Percentiles rank a stretch among this genome's conserved stretches.
phyloP scores from a whole-genome alignment of 2,797 vertebrate species.

The Clarias fuscus region DNA sequence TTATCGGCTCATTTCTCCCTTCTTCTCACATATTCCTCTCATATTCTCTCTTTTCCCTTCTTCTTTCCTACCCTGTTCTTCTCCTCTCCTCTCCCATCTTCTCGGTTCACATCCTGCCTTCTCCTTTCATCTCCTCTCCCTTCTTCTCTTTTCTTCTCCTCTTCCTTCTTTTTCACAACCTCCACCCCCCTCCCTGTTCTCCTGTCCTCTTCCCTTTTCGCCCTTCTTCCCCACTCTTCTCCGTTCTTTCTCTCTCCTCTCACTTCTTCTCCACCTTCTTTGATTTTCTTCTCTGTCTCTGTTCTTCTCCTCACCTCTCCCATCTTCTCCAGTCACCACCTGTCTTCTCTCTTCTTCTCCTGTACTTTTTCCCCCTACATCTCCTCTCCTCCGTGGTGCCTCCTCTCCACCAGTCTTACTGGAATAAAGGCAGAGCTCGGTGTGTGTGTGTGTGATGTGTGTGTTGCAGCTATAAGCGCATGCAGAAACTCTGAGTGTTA shows the following conservation, averaged over 20 bases:
- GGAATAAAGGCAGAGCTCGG: not conserved
- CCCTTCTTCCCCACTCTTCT: not conserved
- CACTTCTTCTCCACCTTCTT: too few species aligned
- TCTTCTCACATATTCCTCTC: too few species aligned
- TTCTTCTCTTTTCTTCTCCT: not conserved
- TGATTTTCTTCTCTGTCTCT: not conserved
- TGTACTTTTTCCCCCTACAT: not conserved
- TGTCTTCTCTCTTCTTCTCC: not conserved
- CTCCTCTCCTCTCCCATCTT: not conserved
- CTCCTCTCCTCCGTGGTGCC: too few species aligned
- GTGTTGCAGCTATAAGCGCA: conserved; percentile 42
- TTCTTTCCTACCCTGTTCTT: not conserved
- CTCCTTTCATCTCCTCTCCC: not conserved
- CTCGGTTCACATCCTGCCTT: not conserved
- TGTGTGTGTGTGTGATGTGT: too few species aligned
- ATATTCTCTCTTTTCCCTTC: too few species aligned
- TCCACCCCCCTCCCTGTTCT: too few species aligned
- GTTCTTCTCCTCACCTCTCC: not conserved
- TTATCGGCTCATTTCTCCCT: too few species aligned
- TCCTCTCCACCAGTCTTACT: not conserved
- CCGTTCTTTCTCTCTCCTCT: too few species aligned
- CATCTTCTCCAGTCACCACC: not conserved
- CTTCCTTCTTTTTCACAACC: too few species aligned
- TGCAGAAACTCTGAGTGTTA: conserved; percentile 47
- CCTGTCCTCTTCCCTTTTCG: not conserved